Conservation (phyloP, 2,113 vertebrate genomes). For the Plecotus auritus region DNA sequence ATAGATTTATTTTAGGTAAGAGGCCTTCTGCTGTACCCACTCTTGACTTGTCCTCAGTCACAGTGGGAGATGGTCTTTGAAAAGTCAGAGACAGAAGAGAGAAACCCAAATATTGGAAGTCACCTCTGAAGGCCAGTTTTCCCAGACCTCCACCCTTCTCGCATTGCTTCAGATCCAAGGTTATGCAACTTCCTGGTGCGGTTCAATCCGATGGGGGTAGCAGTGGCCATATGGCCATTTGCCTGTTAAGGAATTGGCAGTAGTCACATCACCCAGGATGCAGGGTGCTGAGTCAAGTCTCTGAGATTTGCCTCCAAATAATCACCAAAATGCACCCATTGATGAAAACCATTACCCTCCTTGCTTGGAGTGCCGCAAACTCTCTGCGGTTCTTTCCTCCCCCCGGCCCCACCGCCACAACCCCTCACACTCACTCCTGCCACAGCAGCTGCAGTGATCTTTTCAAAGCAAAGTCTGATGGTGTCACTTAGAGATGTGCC, state of each 20-base stretch:
- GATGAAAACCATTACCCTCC: too few species aligned
- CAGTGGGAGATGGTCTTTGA: neutral
- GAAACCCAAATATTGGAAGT: neutral
- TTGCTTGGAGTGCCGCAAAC: accelerated
- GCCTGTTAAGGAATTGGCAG: neutral
- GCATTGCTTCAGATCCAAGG: neutral
- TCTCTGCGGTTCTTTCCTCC: neutral
- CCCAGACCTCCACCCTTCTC: neutral
- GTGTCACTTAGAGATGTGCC: neutral
- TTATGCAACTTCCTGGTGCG: neutral
- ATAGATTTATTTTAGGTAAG: neutral
- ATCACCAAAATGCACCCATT: accelerated
- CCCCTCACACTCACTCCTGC: neutral
- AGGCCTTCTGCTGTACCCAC: neutral
- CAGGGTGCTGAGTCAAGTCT: neutral
- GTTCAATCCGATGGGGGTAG: neutral
- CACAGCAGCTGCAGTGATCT: too few species aligned
- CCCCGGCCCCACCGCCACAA: accelerated
- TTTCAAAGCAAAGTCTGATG: neutral
- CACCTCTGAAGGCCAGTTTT: too few species aligned
- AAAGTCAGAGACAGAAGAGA: neutral
- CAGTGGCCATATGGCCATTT: neutral
- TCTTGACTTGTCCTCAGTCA: neutral
- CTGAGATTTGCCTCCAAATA: neutral
- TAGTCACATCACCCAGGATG: neutral